Evolutionary conservation across 53 echinoderm and acorn worm genomes (phyloP).

Genomic region (Astropecten irregularis): DNA sequence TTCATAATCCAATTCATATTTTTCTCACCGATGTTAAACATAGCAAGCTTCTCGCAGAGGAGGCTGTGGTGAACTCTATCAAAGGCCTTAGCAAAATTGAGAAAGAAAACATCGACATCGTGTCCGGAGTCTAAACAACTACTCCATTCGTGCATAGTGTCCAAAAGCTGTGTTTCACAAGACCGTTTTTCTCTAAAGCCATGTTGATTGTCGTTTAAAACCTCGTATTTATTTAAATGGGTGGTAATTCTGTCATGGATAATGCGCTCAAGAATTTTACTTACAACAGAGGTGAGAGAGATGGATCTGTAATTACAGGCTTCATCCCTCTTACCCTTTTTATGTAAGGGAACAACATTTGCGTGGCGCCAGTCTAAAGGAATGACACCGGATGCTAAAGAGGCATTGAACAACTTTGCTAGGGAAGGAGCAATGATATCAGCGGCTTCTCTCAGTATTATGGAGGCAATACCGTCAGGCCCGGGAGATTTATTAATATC

Average conservation of each 20-base stretch:
- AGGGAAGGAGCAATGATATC: background rate
- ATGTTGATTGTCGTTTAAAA: conserved; percentile 33
- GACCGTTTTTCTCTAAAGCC: conserved; percentile 44
- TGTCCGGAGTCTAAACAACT: background rate
- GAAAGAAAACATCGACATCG: background rate
- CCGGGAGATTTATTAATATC: too few relatives aligned
- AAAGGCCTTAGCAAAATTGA: background rate
- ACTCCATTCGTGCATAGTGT: background rate
- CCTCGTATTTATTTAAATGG: conserved; percentile 16
- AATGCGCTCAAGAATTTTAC: conserved; percentile 13
- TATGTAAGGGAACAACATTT: background rate
- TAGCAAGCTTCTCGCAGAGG: too few relatives aligned
- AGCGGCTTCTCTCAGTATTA: conserved; percentile 15
- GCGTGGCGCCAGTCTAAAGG: conserved; percentile 2
- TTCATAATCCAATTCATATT: background rate
- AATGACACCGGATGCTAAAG: background rate
- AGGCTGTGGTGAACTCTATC: too few relatives aligned
- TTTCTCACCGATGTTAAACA: too few relatives aligned
- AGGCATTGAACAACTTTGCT: too few relatives aligned
- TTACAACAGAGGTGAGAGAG: conserved; percentile 20
- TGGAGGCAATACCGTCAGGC: too few relatives aligned
- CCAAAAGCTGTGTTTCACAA: conserved; percentile 45
- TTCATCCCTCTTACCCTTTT: too few relatives aligned
- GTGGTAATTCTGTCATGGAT: background rate
- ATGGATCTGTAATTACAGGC: conserved; percentile 35